Conservation (phyloP, 2,797 vertebrate genomes). For the Amazonetta brasiliensis region DNA sequence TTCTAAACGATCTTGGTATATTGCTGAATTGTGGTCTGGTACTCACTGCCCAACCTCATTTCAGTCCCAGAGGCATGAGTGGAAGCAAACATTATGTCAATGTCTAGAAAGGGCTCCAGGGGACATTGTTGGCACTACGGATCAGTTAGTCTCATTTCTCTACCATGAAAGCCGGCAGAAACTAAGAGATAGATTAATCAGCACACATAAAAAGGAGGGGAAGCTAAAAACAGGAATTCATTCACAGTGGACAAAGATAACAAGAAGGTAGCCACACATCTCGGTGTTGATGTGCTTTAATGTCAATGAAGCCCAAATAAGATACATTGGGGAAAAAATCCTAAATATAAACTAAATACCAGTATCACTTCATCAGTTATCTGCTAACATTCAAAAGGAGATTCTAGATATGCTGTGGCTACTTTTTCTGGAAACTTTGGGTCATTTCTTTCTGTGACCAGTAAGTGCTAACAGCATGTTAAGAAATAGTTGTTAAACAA, state of each 20-base stretch:
- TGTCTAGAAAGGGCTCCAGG: not conserved
- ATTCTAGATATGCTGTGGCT: not conserved
- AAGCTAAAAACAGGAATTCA: not conserved
- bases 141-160: not conserved
- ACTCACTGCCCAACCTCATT: not conserved
- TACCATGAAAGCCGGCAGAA: not conserved
- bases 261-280: not conserved
- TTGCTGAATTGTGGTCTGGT: not conserved
- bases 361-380: not conserved
- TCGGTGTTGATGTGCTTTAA: not conserved
- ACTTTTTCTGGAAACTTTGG: not conserved
- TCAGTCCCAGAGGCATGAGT: not conserved
- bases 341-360: not conserved
- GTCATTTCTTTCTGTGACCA: not conserved
- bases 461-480: not conserved
- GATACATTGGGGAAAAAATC: not conserved
- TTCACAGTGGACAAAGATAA: not conserved
- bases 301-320: not conserved
- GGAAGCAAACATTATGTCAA: not conserved
- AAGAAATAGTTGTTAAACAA: not conserved
- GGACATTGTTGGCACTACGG: not conserved
- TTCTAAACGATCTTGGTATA: rapidly evolving
- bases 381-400: not conserved
- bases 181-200: not conserved
- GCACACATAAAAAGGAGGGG: not conserved